Evolutionary conservation across 2,888 invertebrate genomes (phyloP).

Genomic region (Mesochorus sp.): DNA sequence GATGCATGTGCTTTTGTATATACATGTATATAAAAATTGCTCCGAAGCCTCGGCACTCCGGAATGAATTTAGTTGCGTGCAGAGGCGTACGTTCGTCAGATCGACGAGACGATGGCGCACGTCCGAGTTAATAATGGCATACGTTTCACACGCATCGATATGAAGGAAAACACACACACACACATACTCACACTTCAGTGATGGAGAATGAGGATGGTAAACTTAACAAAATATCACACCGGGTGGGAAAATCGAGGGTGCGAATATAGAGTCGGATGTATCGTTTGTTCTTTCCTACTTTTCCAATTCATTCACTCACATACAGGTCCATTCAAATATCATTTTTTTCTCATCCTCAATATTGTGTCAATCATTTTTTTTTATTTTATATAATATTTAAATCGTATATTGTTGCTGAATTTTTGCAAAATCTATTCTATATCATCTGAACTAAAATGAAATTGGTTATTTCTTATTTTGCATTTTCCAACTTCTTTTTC

Average conservation of each 20-base stretch:
- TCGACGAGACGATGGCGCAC: conserved; percentile 46
- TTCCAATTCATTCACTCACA: conserved; percentile 59
- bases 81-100: conserved; percentile 42
- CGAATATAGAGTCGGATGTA: conserved; percentile 48
- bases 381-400: too few relatives aligned
- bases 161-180: neutral
- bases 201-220: conserved; percentile 66
- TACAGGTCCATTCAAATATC: neutral
- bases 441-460: too few relatives aligned
- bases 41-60: conserved; percentile 1
- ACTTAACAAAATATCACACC: conserved; percentile 80
- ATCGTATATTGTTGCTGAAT: too few relatives aligned
- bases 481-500: too few relatives aligned
- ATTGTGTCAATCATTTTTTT: too few relatives aligned
- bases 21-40: neutral
- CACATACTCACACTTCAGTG: conserved; percentile 43
- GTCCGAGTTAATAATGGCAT: conserved; percentile 75
- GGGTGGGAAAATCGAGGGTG: conserved; percentile 73
- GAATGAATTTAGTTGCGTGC: conserved; percentile 56
- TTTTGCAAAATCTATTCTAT: too few relatives aligned
- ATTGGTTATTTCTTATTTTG: too few relatives aligned
- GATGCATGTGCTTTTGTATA: neutral
- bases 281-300: conserved; percentile 58
- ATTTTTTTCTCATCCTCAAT: too few relatives aligned
- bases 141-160: conserved; percentile 76